These are phyloP conservation scores for Apteryx mantelli DNA, from an alignment of 2,113 vertebrate species.

Conservation along the genomic window DNA sequence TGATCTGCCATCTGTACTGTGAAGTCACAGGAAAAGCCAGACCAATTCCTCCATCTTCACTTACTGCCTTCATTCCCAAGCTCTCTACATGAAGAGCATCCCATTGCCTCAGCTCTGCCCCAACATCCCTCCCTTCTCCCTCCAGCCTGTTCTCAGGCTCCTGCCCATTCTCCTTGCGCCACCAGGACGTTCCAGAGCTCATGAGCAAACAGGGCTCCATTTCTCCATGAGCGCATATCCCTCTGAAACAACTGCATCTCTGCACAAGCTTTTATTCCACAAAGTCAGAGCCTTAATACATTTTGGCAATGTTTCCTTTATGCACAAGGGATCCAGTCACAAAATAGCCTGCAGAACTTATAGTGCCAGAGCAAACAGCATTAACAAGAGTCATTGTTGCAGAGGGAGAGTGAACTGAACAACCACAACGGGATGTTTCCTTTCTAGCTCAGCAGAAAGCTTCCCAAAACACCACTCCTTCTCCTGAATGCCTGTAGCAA, in stretches of 20 bases:
- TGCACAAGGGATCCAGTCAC: not conserved
- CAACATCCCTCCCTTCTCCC: not conserved
- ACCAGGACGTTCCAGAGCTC: not conserved
- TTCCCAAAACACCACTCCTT: not conserved
- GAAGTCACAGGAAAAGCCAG: not conserved
- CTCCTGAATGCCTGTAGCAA: not conserved
- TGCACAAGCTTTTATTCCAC: not conserved
- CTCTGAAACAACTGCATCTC: not conserved
- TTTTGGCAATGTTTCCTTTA: not conserved
- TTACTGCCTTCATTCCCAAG: not conserved
- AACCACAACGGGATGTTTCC: not conserved
- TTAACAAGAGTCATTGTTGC: not conserved
- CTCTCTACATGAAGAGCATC: not conserved
- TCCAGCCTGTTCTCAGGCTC: not conserved
- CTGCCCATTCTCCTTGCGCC: not conserved
- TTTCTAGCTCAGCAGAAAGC: not conserved
- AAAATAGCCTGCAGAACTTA: not conserved
- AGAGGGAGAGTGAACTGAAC: not conserved
- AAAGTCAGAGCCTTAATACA: not conserved
- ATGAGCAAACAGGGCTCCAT: not conserved
- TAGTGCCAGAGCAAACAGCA: not conserved
- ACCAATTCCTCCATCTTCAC: not conserved
- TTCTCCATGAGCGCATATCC: not conserved
- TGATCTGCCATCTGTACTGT: not conserved
- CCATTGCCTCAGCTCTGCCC: not conserved